Percentiles rank a stretch among this genome's conserved stretches.
Conservation (phyloP, 23 tunicate species). For the Ciona savignyi region DNA sequence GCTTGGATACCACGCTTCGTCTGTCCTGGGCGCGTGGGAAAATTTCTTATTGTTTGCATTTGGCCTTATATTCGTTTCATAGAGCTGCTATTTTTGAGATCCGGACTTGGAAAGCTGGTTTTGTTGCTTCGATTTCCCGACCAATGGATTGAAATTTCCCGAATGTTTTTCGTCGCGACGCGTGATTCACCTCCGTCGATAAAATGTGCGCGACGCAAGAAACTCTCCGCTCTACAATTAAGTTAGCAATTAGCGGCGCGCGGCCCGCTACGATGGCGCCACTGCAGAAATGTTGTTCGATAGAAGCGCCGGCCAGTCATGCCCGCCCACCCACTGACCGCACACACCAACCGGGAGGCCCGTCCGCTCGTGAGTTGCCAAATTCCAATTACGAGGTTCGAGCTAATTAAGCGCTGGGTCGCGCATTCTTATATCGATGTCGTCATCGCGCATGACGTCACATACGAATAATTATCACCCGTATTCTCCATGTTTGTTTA, state of each 20-base stretch:
- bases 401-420: neutral
- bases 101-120: neutral
- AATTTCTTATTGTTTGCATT: neutral
- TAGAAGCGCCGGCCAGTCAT: neutral
- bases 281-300: neutral
- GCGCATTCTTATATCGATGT: too few relatives aligned
- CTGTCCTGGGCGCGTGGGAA: neutral
- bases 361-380: neutral
- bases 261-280: neutral
- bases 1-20: constrained; percentile 1
- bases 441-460: too few relatives aligned
- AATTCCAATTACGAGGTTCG: neutral
- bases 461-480: too few relatives aligned
- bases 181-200: neutral
- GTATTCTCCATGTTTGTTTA: too few relatives aligned
- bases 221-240: neutral
- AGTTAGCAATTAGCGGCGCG: neutral
- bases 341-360: neutral
- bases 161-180: neutral
- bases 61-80: neutral
- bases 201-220: neutral
- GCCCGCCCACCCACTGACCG: too few relatives aligned
- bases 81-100: neutral
- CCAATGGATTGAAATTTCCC: neutral
- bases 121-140: neutral